Conservation (phyloP, 2,797 vertebrate species). For the Sebastes minor region DNA sequence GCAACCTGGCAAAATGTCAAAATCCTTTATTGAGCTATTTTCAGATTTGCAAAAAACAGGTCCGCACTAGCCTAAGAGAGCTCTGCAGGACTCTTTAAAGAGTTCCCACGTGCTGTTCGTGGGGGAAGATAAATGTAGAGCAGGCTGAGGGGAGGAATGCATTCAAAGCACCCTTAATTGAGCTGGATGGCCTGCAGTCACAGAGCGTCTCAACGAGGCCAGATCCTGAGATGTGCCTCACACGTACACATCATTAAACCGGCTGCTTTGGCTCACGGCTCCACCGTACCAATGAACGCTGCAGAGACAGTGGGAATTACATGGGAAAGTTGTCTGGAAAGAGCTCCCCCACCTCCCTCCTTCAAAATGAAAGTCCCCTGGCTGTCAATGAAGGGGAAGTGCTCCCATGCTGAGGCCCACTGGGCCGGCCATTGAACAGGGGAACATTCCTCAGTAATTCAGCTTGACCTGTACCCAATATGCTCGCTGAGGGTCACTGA, state of each 20-base stretch:
- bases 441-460: slow-evolving; percentile 83
- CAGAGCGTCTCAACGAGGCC: slow-evolving; percentile 58
- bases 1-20: slow-evolving; percentile 13
- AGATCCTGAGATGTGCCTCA: slow-evolving; percentile 65
- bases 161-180: slow-evolving; percentile 74
- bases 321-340: slow-evolving; percentile 68
- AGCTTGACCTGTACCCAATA: slow-evolving; percentile 78
- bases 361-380: slow-evolving; percentile 67
- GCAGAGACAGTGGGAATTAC: slow-evolving; percentile 61
- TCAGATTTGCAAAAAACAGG: slow-evolving; percentile 43
- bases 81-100: slow-evolving; percentile 29
- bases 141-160: slow-evolving; percentile 64
- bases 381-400: slow-evolving; percentile 74
- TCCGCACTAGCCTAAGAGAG: slow-evolving; percentile 30
- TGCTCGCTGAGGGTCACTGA: slow-evolving; percentile 60
- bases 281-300: slow-evolving; percentile 16
- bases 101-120: slow-evolving; percentile 68
- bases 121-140: slow-evolving; percentile 64
- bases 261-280: slow-evolving; percentile 47
- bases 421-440: slow-evolving; percentile 63
- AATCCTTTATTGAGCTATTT: slow-evolving; percentile 7
- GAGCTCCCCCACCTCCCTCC: not conserved
- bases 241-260: slow-evolving; percentile 71
- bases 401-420: slow-evolving; percentile 74
- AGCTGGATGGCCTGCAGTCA: slow-evolving; percentile 75